Evolutionary conservation across 2,113 vertebrate genomes (phyloP).

Genomic region (Willisornis vidua): DNA sequence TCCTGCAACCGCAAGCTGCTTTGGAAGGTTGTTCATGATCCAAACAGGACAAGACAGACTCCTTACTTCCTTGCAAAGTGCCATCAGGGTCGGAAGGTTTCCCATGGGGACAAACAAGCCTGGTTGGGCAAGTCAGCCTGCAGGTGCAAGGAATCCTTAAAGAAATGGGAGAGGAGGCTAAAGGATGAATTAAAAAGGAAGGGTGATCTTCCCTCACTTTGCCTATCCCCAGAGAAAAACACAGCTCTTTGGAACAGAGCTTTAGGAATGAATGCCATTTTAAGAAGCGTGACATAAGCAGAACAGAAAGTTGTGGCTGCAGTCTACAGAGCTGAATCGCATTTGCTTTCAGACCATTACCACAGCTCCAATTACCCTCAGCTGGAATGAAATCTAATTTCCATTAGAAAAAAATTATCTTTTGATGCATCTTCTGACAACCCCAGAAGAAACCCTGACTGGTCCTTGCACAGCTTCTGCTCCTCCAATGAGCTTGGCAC

Average conservation of each 20-base stretch:
- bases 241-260: background rate
- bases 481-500: fast-evolving
- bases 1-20: background rate
- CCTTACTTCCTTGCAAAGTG: background rate
- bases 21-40: background rate
- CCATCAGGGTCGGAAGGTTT: background rate
- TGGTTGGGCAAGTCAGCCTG: background rate
- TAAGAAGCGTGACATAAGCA: background rate
- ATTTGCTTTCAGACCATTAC: conserved; percentile 20
- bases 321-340: background rate
- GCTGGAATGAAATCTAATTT: conserved; percentile 23
- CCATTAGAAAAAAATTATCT: background rate
- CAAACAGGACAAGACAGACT: background rate
- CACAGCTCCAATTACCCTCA: conserved; percentile 9
- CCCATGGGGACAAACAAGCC: background rate
- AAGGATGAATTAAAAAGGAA: background rate
- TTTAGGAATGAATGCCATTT: background rate
- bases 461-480: background rate
- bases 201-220: background rate
- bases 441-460: background rate
- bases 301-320: conserved; percentile 6
- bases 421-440: background rate
- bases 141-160: background rate
- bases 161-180: background rate
- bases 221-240: background rate